Percentiles rank a stretch among this genome's conserved stretches.
phyloP scores from a whole-genome alignment of 2,113 vertebrate genomes.

The Lutjanus erythropterus region DNA sequence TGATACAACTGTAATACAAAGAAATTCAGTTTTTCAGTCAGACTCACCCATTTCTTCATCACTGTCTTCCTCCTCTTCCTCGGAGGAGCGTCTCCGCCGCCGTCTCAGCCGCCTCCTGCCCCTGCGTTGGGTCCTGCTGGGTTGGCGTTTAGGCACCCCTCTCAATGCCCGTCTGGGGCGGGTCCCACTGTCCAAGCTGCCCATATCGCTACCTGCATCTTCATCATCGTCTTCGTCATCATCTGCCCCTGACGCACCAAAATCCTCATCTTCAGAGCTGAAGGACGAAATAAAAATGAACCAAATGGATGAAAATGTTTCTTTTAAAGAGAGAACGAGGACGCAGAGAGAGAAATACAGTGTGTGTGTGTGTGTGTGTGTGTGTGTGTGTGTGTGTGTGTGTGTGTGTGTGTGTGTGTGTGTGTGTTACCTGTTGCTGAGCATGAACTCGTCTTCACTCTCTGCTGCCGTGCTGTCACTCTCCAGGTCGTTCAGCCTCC shows the following conservation, averaged over 20 bases:
- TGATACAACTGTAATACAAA: background rate
- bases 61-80: conserved; percentile 81
- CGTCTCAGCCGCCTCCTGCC: conserved; percentile 80
- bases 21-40: background rate
- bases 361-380: background rate
- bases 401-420: background rate
- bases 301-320: rapidly evolving
- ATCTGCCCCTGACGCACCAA: conserved; percentile 90
- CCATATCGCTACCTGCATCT: conserved; percentile 87
- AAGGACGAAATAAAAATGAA: background rate
- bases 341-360: background rate
- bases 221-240: conserved; percentile 92
- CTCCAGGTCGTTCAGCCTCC: conserved; percentile 95
- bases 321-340: background rate
- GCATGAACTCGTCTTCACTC: conserved; percentile 96
- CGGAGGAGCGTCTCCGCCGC: conserved; percentile 78
- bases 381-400: background rate
- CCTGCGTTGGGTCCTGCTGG: conserved; percentile 82
- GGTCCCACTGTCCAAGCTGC: conserved; percentile 85
- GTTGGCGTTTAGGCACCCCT: conserved; percentile 44
- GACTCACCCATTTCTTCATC: conserved; percentile 81
- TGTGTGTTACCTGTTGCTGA: conserved; percentile 91
- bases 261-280: conserved; percentile 94
- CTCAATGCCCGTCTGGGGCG: conserved; percentile 74
- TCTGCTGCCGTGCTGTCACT: conserved; percentile 96